phyloP scores from a whole-genome alignment of 2,113 vertebrate genomes.

The Pelmatolapia mariae region DNA sequence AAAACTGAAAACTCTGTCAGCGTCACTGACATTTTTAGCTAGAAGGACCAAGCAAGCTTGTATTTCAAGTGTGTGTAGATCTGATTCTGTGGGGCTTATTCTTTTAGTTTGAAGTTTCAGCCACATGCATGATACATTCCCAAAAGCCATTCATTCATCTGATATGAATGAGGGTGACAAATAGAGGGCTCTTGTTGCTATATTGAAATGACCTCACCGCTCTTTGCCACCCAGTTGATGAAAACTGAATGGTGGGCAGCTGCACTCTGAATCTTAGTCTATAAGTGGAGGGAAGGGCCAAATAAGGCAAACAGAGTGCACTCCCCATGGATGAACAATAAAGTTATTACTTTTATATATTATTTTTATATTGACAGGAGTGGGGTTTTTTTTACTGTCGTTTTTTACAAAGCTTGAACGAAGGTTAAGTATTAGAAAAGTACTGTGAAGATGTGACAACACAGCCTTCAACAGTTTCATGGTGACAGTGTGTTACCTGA shows the following conservation, averaged over 20 bases:
- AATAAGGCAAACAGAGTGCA: background rate
- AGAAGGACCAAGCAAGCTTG: background rate
- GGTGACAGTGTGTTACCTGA: background rate
- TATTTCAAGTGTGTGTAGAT: constrained; percentile 20
- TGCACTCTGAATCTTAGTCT: constrained; percentile 25
- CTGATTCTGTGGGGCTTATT: constrained; percentile 30
- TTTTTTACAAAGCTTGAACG: background rate
- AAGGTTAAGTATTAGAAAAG: background rate
- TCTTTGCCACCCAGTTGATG: constrained; percentile 47
- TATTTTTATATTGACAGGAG: background rate
- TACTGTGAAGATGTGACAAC: background rate
- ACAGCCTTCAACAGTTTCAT: background rate
- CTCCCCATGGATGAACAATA: constrained; percentile 22
- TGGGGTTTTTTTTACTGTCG: background rate
- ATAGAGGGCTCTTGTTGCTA: constrained; percentile 50
- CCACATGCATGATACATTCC: background rate
- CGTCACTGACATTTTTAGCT: background rate
- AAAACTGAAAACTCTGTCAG: background rate
- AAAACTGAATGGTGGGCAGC: constrained; percentile 53
- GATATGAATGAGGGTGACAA: constrained; percentile 33
- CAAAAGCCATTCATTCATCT: constrained; percentile 11
- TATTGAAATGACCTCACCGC: constrained; percentile 54
- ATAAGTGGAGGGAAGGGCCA: background rate
- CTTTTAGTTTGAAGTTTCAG: constrained; percentile 23
- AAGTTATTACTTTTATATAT: background rate